Evolutionary conservation across 2,113 vertebrate genomes (phyloP).

Genomic region (Sinocyclocheilus grahami): DNA sequence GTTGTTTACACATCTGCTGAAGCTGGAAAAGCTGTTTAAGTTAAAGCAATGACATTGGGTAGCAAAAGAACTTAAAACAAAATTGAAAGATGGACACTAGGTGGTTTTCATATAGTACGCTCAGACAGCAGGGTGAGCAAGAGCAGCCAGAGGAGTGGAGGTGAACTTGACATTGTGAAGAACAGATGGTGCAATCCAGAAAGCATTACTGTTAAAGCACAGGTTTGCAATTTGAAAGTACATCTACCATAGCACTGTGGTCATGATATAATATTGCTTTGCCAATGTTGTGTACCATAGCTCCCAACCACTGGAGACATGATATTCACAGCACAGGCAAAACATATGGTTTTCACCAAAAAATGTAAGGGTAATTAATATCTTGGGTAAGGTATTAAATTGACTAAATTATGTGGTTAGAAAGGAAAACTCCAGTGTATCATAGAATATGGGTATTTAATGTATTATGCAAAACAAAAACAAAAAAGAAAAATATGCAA

Average conservation of each 20-base stretch:
- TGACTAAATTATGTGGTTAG: too few species aligned
- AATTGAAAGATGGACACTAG: not conserved
- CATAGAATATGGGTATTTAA: too few species aligned
- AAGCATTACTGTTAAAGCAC: constrained; percentile 27
- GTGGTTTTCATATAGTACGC: not conserved
- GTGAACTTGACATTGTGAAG: constrained; percentile 16
- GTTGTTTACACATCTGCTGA: not conserved
- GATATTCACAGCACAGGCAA: not conserved
- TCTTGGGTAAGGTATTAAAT: too few species aligned
- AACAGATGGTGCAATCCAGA: constrained; percentile 9
- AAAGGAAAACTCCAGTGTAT: too few species aligned
- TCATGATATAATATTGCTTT: not conserved
- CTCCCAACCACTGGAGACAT: not conserved
- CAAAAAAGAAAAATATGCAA: too few species aligned
- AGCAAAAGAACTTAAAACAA: not conserved
- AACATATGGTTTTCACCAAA: not conserved
- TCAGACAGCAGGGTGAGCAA: not conserved
- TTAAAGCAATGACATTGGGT: not conserved
- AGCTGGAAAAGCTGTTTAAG: not conserved
- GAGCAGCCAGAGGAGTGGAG: not conserved
- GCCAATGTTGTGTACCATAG: not conserved
- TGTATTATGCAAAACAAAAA: too few species aligned
- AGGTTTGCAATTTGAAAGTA: constrained; percentile 13
- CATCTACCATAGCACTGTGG: not conserved
- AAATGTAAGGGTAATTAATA: too few species aligned